A percentile compares a stretch with the other conserved stretches of the same genome.
Evolutionary conservation across 2,888 invertebrate species (phyloP).

Genomic region (Pantelozetes paolii): DNA sequence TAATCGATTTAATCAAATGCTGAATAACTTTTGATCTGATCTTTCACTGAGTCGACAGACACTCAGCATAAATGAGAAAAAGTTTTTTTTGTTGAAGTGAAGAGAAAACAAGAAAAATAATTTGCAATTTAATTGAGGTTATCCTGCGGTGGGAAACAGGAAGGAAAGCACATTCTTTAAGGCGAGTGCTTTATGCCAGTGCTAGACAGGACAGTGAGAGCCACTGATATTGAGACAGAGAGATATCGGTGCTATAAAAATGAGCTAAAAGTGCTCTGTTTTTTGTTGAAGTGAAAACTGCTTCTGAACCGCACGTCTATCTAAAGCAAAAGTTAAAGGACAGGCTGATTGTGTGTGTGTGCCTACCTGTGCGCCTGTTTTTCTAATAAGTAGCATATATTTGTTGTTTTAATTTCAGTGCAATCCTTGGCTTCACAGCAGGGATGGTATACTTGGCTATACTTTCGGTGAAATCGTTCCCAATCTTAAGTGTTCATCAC

Average conservation of each 20-base stretch:
- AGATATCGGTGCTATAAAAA: background rate
- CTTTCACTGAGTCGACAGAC: background rate
- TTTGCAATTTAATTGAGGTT: slow-evolving; percentile 32
- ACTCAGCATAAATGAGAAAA: background rate
- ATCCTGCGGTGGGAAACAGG: slow-evolving; percentile 27
- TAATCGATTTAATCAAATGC: slow-evolving; percentile 7
- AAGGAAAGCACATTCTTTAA: slow-evolving; percentile 21
- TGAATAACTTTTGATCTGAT: background rate
- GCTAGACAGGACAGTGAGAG: background rate
- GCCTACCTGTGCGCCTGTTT: background rate
- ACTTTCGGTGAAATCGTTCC: background rate
- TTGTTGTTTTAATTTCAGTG: slow-evolving; percentile 25
- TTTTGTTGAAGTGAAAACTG: background rate
- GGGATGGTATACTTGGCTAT: too few relatives aligned
- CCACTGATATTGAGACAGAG: background rate
- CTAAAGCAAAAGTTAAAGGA: background rate
- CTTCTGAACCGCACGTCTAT: background rate
- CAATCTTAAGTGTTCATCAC: slow-evolving; percentile 28
- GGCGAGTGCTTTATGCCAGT: slow-evolving; percentile 27
- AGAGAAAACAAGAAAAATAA: slow-evolving; percentile 16
- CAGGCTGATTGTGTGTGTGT: background rate
- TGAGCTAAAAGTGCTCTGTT: background rate
- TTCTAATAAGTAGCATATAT: background rate
- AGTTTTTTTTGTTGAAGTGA: background rate
- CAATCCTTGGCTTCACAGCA: slow-evolving; percentile 23